Evolutionary conservation across 1,140 invertebrate species (phyloP).

Genomic region (Micrasema minimum): DNA sequence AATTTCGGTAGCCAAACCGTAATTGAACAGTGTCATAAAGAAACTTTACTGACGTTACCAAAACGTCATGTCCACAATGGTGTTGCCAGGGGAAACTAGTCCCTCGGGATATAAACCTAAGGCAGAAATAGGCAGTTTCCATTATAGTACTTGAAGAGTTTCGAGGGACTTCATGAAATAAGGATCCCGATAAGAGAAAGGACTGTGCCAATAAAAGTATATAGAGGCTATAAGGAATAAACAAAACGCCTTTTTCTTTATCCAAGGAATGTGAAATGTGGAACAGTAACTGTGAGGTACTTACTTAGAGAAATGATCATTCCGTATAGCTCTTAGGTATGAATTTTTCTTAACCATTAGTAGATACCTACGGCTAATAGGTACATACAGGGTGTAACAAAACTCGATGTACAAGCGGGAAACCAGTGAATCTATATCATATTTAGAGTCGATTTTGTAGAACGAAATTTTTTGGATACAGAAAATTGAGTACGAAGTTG

Average conservation of each 20-base stretch:
- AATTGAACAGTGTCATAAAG: conserved; percentile 46
- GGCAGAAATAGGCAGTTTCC: not conserved
- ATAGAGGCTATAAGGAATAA: conserved; percentile 21
- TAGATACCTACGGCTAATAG: no score
- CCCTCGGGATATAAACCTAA: conserved; percentile 21
- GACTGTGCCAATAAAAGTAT: conserved; percentile 36
- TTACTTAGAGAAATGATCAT: no score
- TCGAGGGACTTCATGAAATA: conserved; percentile 1
- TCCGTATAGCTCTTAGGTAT: no score
- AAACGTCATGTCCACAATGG: not conserved
- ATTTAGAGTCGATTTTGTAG: no score
- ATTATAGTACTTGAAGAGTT: not conserved
- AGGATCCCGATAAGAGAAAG: conserved; percentile 33
- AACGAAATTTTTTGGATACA: no score
- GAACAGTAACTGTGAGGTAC: no score
- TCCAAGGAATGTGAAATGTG: conserved; percentile 22
- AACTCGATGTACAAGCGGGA: no score
- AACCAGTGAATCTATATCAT: no score
- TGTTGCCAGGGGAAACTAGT: not conserved
- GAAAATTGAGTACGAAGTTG: no score
- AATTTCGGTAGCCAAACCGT: conserved; percentile 47
- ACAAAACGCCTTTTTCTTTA: conserved; percentile 31
- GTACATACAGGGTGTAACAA: no score
- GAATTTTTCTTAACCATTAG: no score
- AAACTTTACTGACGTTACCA: not conserved